These are phyloP conservation scores for Drosophila chauvacae DNA, from an alignment of 1,140 invertebrate species.

Conservation along the genomic window DNA sequence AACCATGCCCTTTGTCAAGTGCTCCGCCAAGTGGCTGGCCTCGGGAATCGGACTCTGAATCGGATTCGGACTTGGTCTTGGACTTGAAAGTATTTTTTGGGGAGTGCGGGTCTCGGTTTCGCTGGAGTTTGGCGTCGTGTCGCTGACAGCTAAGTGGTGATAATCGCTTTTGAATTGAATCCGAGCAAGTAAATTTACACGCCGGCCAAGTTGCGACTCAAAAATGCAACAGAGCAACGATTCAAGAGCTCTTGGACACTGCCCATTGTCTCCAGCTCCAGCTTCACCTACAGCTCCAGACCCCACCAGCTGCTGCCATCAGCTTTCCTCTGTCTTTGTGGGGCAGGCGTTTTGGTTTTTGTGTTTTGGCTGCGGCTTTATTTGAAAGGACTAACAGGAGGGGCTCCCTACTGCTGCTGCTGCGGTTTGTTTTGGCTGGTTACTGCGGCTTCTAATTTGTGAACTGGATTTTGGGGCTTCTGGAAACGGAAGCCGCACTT, in stretches of 20 bases:
- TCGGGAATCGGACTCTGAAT: constrained; percentile 52
- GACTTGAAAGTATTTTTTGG: constrained; percentile 24
- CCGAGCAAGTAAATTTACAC: constrained; percentile 69
- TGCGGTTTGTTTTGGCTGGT: constrained; percentile 55
- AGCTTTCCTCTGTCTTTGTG: constrained; percentile 1
- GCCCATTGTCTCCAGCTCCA: constrained; percentile 25
- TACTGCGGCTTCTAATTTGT: constrained; percentile 69
- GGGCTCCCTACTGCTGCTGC: constrained; percentile 9
- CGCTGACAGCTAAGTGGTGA: constrained; percentile 79
- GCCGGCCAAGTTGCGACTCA: constrained; percentile 73
- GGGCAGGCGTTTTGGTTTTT: constrained; percentile 39
- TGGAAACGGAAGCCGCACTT: constrained; percentile 33
- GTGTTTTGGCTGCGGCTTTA: constrained; percentile 49
- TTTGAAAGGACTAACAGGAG: constrained; percentile 3
- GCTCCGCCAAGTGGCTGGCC: constrained; percentile 60
- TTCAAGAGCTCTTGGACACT: constrained; percentile 30
- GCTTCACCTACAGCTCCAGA: not conserved
- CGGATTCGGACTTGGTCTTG: constrained; percentile 29
- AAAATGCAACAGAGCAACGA: constrained; percentile 67
- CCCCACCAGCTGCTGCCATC: constrained; percentile 1
- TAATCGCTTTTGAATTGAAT: constrained; percentile 82
- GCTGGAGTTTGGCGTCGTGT: constrained; percentile 62
- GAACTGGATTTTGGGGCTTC: constrained; percentile 60
- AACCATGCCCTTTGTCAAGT: constrained; percentile 63
- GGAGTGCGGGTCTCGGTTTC: constrained; percentile 29